These are phyloP conservation scores for Hypena proboscidalis DNA, from an alignment of 2,888 invertebrate species.

Conservation along the genomic window DNA sequence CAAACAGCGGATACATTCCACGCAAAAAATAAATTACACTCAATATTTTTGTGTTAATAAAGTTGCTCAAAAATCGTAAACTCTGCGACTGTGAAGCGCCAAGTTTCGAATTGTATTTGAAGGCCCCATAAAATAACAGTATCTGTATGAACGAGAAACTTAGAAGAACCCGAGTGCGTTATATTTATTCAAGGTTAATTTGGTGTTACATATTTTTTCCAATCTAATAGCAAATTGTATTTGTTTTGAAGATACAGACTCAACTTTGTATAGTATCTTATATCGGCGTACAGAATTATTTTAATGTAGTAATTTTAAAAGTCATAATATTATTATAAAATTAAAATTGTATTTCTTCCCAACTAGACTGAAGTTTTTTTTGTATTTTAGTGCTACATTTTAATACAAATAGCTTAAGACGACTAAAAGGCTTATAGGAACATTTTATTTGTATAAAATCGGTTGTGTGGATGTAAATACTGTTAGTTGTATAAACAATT, in stretches of 20 bases:
- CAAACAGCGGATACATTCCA: too few species aligned
- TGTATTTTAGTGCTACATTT: constrained; percentile 4
- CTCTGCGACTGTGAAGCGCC: constrained; percentile 30
- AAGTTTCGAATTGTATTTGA: constrained; percentile 39
- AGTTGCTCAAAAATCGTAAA: constrained; percentile 45
- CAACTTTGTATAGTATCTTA: too few species aligned
- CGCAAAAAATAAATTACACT: constrained; percentile 32
- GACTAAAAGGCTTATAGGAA: constrained; percentile 54
- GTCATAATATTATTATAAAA: too few species aligned
- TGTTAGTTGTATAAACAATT: constrained; percentile 52
- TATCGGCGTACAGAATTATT: too few species aligned
- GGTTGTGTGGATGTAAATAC: constrained; percentile 80
- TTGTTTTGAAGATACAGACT: too few species aligned
- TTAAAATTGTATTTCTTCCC: constrained; percentile 6
- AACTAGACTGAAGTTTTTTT: constrained; percentile 10
- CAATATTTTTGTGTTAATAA: constrained; percentile 37
- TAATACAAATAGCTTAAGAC: constrained; percentile 5
- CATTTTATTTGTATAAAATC: constrained; percentile 59
- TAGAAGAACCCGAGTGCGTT: too few species aligned
- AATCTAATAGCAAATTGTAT: not conserved
- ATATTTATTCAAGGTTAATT: constrained; percentile 4
- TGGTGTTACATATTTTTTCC: not conserved
- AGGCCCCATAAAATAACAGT: constrained; percentile 37
- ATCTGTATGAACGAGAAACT: constrained; percentile 25
- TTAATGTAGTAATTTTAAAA: too few species aligned